Evolutionary conservation across 1,140 invertebrate genomes (phyloP), one percentile per base, ranked within the genome.

Genomic region (Drosophila parabipectinata): DNA sequence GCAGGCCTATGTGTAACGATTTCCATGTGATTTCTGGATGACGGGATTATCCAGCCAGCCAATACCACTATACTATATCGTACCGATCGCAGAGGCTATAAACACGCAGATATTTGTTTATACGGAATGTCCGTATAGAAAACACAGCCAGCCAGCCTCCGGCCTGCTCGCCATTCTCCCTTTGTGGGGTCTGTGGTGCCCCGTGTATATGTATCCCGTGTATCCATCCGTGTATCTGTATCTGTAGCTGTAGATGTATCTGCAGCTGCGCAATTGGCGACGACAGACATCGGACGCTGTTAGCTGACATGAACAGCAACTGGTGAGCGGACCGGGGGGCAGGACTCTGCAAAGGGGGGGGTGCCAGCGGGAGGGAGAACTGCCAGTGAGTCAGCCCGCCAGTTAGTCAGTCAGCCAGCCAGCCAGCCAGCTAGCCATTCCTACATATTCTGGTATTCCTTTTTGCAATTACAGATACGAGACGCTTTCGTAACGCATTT

Each of bases 221-320:
- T 32, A 9, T 53, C 26, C 34, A n/a, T 50, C 12, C 18, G 44
- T 32, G 44, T 52, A 50, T 45, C 24, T 61, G 45, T 34, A 32
- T 39, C 45, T 58, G 51, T 59, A 56, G 48, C 21, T 64, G 39
- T 60, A 37, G 39, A 8, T 41, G 41, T 55, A 54, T 67, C 64
- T 76, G 76, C 81, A 85, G 81, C 81, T 85, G 81, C 81, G 82
- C 74, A 78, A 77, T 87, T 87, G 83, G 82, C 82, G 82, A 85
- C 82, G 82, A 85, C 82, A 87, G 82, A 87, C 78, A 78, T 69
- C 78, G 81, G 74, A 64, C 84, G 82, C 72, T 73, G 72, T 55
- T 72, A 37, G 69, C 69, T 76, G 73, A 76, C 72, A 76, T 68
- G 72, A 52, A 41, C 77, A 63, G 63, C 47, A 61, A 75, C 52